phyloP scores from a whole-genome alignment of 53 echinoderm and acorn worm genomes.

The Antedon mediterranea region DNA sequence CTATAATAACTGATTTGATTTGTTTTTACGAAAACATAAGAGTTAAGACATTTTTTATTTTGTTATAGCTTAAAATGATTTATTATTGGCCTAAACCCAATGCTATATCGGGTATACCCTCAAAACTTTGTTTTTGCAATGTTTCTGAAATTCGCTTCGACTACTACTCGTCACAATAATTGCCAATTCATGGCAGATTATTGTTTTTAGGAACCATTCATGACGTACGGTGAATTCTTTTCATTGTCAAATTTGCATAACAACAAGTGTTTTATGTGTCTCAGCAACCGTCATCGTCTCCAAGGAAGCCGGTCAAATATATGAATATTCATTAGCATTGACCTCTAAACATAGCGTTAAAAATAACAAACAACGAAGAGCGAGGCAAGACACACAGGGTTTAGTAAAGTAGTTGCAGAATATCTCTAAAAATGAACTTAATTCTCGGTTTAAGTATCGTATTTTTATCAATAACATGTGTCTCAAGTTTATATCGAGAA shows the following conservation, averaged over 20 bases:
- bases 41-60: too few species aligned
- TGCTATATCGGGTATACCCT: too few species aligned
- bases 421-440: not conserved
- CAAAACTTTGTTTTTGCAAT: too few species aligned
- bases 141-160: too few species aligned
- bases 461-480: not conserved
- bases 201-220: too few species aligned
- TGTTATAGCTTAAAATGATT: too few species aligned
- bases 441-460: not conserved
- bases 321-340: not conserved
- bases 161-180: too few species aligned
- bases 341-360: not conserved
- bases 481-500: constrained; percentile 19
- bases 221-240: too few species aligned
- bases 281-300: not conserved
- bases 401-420: not conserved
- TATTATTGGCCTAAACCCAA: too few species aligned
- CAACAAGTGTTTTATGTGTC: not conserved
- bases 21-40: too few species aligned
- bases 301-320: not conserved
- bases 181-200: too few species aligned
- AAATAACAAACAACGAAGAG: not conserved
- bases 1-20: too few species aligned
- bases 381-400: not conserved
- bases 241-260: constrained; percentile 1